Evolutionary conservation across 2,797 vertebrate genomes (phyloP), one percentile per base, ranked within the genome.

Genomic region (Paedocypris micromegethes): DNA sequence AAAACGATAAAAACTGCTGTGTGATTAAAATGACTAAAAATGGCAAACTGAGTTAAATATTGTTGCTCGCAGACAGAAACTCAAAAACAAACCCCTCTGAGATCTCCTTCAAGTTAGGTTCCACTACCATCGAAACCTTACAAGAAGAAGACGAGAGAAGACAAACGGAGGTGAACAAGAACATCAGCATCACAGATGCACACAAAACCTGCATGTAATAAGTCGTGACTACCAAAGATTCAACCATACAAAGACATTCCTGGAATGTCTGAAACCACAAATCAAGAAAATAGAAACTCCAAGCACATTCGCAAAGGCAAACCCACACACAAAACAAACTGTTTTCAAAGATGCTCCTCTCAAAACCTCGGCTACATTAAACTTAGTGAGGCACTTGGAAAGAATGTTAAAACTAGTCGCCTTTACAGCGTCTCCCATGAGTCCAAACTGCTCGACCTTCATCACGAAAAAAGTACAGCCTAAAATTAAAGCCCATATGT

Each of bases 331-430:
- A 42, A 37, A 44, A 54, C 44, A 39, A 5, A 39, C 23, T 1
- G 23, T 23, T 61, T 68, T 62, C 48, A 43, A 41, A 70, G 39
- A 52, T 59, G 55, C 72, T 70, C 70, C 72, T 60, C 60, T 71
- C 72, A 72, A 72, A 58, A 75, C 67, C 68, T 77, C 70, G 69
- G 82, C 80, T 83, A 80, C 82, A 83, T 80, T 71, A 80, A 64
- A 81, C 77, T 83, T 79, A 82, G 74, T 72, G 80, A 81, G 88
- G 90, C 90, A 90, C 89, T 90, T 91, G 84, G 84, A 89, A 87
- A 86, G 85, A 86, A 83, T 83, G 81, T 88, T 60, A n/a, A 74
- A 44, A 51, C 50, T 55, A 47, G 48, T 47, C 6, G 3, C 6
- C 45, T 50, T 6, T 70, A 55, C 41, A 42, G 55, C 57, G 61